Evolutionary conservation across 2,113 vertebrate species (phyloP), one percentile per base, ranked within the genome.

Genomic region (Malaclemys terrapin): DNA sequence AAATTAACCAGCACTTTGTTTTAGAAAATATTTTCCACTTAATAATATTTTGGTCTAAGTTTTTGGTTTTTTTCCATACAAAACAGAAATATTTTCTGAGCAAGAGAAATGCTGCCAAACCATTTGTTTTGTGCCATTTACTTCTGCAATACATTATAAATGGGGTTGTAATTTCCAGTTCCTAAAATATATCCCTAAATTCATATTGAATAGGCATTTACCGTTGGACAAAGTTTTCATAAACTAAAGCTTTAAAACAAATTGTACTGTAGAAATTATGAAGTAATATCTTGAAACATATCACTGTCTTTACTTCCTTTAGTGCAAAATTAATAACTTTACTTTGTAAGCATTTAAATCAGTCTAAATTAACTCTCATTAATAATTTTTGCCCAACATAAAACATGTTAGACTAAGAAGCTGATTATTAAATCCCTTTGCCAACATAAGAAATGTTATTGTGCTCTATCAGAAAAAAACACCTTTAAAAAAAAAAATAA

Each of bases 361-460:
- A 47, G 12, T 45, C 75, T 78, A 78, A 78, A 78, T 78, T 25
- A 78, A 78, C 2, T 29, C 42, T 45, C 75, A 47, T 45, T 47
- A 47, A 47, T n/a, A 35, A 35, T 35, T 54, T 81, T 54, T 81
- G 47, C 5, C 52, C 11, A 52, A 52, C 22, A 50, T 81, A 54
- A 81, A n/a, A 81, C 56, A 93, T 1, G 88, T 91, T 95, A 27
- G 92, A 90, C 93, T 96, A 95, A 95, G 92, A 97, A 93, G 95
- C 93, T 89, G 91, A 91, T 97, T 97, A 96, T 96, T 89, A 94
- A 96, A 97, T 97, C 50, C 82, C 92, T 93, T 96, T 53, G 82
- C 24, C 3, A 13, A 47, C 75, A 89, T 93, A 95, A 80, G 86
- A 24, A 25, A 87, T 82, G 93, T 96, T 95, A 82, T 59, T 75